phyloP scores from a whole-genome alignment of 1,140 invertebrate species.

The Drosophila truncata region DNA sequence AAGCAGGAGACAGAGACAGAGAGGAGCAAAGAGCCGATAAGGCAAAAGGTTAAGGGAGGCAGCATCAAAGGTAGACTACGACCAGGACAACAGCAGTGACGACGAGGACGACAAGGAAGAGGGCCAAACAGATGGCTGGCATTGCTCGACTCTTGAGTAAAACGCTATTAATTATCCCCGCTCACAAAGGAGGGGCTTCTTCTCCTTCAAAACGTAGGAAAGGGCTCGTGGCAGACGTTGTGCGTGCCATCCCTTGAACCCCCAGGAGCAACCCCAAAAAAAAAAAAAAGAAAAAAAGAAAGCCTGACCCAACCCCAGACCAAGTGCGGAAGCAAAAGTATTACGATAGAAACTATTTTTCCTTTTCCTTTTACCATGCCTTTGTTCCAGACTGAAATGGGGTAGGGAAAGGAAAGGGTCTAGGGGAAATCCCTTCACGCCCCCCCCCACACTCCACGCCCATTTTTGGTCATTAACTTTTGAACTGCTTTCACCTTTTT shows the following conservation, averaged over 20 bases:
- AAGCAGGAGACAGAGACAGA: not conserved
- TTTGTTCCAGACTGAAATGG: constrained; percentile 28
- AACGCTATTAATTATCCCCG: constrained; percentile 79
- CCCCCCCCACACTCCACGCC: constrained; percentile 6
- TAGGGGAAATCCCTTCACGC: constrained; percentile 17
- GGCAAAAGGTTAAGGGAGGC: constrained; percentile 68
- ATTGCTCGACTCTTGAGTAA: constrained; percentile 78
- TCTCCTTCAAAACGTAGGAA: constrained; percentile 2
- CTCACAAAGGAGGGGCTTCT: constrained; percentile 20
- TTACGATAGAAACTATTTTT: constrained; percentile 62
- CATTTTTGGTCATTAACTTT: constrained; percentile 79
- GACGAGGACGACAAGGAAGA: constrained; percentile 25
- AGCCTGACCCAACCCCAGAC: constrained; percentile 15
- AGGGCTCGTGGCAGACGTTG: constrained; percentile 18
- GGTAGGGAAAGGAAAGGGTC: not conserved
- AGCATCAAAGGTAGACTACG: constrained; percentile 8
- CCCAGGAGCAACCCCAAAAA: constrained; percentile 24
- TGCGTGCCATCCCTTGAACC: constrained; percentile 44
- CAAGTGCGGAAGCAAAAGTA: constrained; percentile 75
- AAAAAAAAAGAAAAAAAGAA: not conserved
- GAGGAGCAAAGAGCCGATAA: constrained; percentile 54
- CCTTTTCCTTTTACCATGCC: constrained; percentile 19
- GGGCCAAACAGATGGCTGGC: constrained; percentile 75
- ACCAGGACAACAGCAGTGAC: not conserved
- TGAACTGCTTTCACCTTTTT: constrained; percentile 66